A percentile compares a stretch with the other conserved stretches of the same genome.
Conservation (phyloP, 2,888 invertebrate species). For the Chloroclysta siterata region DNA sequence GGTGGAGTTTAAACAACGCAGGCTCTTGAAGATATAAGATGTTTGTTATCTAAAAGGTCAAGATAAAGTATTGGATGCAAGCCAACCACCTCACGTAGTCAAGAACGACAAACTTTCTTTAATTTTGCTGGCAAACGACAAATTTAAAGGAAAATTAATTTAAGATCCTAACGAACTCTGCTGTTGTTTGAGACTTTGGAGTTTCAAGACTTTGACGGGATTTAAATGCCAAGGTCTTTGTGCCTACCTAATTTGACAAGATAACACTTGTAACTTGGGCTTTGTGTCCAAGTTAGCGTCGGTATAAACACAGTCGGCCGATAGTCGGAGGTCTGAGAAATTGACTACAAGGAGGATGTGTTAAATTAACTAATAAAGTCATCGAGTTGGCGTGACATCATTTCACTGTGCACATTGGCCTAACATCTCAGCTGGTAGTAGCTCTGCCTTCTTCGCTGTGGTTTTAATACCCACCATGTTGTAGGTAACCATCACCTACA, state of each 20-base stretch:
- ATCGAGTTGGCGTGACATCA: background rate
- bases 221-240: constrained; percentile 61
- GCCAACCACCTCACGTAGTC: constrained; percentile 65
- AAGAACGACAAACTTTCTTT: constrained; percentile 68
- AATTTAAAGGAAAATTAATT: constrained; percentile 73
- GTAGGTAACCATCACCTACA: no score
- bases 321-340: background rate
- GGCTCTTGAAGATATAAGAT: constrained; percentile 10
- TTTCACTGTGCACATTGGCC: background rate
- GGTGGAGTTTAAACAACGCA: constrained; percentile 7
- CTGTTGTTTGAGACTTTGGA: constrained; percentile 58
- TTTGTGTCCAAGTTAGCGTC: background rate
- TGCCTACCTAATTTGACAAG: constrained; percentile 33
- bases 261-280: constrained; percentile 11
- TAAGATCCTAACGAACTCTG: constrained; percentile 66
- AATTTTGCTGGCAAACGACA: constrained; percentile 69
- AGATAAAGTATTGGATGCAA: constrained; percentile 57
- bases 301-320: background rate
- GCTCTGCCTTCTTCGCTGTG: no score
- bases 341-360: background rate
- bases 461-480: no score
- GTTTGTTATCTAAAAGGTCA: constrained; percentile 43
- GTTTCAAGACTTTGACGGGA: constrained; percentile 56
- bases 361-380: background rate
- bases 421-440: no score